Evolutionary conservation across 2,113 vertebrate species (phyloP).

Genomic region (Pavo muticus): DNA sequence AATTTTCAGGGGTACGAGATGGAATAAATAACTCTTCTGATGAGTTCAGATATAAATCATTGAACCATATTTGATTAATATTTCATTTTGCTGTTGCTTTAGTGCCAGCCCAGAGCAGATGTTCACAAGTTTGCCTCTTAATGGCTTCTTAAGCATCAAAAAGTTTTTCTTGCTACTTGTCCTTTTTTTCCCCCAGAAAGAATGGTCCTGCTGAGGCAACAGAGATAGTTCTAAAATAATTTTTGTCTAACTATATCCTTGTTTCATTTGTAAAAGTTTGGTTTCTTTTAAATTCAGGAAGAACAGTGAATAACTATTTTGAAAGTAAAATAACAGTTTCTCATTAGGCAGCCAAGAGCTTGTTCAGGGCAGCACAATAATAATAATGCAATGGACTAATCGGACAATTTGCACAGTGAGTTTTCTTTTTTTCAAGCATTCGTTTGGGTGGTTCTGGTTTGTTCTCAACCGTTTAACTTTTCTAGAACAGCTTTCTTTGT

Average conservation of each 20-base stretch:
- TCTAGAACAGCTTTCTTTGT: neutral
- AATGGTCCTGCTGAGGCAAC: neutral
- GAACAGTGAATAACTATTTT: neutral
- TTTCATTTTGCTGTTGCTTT: conserved; percentile 1
- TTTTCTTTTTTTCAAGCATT: neutral
- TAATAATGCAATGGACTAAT: neutral
- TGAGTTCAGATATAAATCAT: neutral
- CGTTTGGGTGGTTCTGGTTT: neutral
- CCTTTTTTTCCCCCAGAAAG: neutral
- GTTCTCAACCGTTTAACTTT: neutral
- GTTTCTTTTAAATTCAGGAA: neutral
- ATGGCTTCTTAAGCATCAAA: neutral
- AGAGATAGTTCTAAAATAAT: neutral
- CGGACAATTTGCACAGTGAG: neutral
- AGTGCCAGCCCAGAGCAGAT: neutral
- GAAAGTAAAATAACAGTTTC: neutral
- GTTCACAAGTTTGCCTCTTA: neutral
- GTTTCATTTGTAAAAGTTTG: neutral
- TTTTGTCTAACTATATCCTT: neutral
- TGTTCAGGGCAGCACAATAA: neutral
- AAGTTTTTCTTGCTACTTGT: fast-evolving
- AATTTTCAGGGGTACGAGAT: neutral
- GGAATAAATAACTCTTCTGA: neutral
- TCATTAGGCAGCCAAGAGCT: neutral
- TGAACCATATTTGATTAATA: neutral